Base-by-base conservation (phyloP, 2,113 vertebrate species). In the Pygoscelis adeliae region DNA sequence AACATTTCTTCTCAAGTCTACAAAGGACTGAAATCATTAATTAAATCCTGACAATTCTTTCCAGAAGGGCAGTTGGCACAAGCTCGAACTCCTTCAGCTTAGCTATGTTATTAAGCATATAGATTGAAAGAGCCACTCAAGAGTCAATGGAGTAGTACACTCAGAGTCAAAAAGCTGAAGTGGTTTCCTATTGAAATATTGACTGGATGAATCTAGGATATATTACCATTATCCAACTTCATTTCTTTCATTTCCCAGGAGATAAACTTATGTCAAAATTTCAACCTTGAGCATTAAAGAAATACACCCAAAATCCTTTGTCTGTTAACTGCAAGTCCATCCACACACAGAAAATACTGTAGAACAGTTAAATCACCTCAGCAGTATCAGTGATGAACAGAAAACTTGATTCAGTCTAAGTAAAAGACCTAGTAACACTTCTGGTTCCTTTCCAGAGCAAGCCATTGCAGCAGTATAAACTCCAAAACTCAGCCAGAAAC, bases 41-140 rank as follows among this genome's bases (percentile, higher is more conserved):
- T 40, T 77, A 79, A 95, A 97, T 89, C 71, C 67, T 90, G 71
- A 95, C 92, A 96, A 90, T 96, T 95, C 66, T 97, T 97, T 96
- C 96, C 91, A 96, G 89, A 92, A 97, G 78, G 71, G 58, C 53
- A 86, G 46, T 94, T 92, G 58, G 90, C 90, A 95, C 11, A 22
- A 72, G 42, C 30, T 92, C 65, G 66, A 81, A 29, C 14, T 44
- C 94, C 81, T 86, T 77, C 55, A 53, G 69, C 42, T 94, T 40
- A 17, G 42, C 63, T 82, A 18, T 63, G n/a, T 70, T 56, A 38
- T 85, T 83, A 90, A 92, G 49, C 59, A 93, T 86, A 86, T 20
- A 93, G 89, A 96, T 94, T 95, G 93, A 85, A 18, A 38, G 11
- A 70, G 59, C 4, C 23, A 82, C 84, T 91, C 58, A 85, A 73